phyloP scores from a whole-genome alignment of 2,888 invertebrate species.

The Podotricha telesiphe region DNA sequence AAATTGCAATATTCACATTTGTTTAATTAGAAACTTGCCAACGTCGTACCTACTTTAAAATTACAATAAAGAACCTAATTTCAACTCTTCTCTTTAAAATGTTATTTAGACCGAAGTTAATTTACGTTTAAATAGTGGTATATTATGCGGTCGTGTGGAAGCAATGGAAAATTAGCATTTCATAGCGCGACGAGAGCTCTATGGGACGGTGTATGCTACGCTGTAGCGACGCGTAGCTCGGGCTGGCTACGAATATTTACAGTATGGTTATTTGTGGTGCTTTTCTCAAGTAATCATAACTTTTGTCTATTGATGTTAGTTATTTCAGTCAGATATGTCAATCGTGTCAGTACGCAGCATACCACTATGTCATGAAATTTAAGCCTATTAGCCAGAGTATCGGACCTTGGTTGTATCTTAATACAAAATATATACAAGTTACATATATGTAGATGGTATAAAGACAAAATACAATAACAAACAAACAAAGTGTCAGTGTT shows the following conservation, averaged over 20 bases:
- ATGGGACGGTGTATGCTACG: slow-evolving; percentile 9
- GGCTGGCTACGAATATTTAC: not conserved
- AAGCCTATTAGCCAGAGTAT: too few species aligned
- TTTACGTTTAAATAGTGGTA: slow-evolving; percentile 27
- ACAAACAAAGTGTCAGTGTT: not conserved
- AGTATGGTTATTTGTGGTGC: not conserved
- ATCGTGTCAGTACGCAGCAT: too few species aligned
- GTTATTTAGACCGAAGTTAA: slow-evolving; percentile 13
- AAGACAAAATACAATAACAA: not conserved
- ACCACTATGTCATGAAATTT: too few species aligned
- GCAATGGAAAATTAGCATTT: slow-evolving; percentile 27
- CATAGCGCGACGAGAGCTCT: slow-evolving; percentile 18
- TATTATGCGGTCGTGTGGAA: slow-evolving; percentile 26
- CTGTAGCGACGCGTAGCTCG: not conserved
- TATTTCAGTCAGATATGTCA: not conserved
- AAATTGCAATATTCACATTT: not conserved
- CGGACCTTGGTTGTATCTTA: too few species aligned
- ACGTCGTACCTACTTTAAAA: not conserved
- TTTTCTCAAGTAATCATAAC: not conserved
- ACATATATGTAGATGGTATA: not conserved
- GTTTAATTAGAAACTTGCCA: not conserved
- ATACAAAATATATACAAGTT: not conserved
- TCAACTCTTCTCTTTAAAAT: slow-evolving; percentile 9
- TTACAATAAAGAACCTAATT: slow-evolving; percentile 10
- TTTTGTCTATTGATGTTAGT: not conserved